Evolutionary conservation across 2,888 invertebrate species (phyloP).

Genomic region (Acrocyrtus sp.): DNA sequence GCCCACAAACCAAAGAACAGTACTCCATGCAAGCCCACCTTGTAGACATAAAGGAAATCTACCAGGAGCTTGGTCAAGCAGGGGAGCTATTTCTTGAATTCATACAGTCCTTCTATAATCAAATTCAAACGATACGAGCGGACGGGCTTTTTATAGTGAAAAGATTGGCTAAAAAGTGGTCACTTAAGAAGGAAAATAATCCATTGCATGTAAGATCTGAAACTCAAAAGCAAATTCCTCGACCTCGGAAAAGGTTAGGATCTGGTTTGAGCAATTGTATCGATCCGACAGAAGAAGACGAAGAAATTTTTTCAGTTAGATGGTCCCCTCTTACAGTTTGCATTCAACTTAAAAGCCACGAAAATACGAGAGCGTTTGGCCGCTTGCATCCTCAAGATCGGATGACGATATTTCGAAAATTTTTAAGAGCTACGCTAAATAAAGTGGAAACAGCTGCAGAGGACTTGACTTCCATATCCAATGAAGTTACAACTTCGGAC

Average conservation of each 20-base stretch:
- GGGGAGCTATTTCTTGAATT: slow-evolving; percentile 46
- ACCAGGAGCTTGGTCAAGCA: slow-evolving; percentile 35
- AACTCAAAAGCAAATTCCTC: not conserved
- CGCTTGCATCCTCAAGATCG: slow-evolving; percentile 31
- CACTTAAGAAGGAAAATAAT: slow-evolving; percentile 16
- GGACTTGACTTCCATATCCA: slow-evolving; percentile 22
- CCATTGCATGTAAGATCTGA: slow-evolving; percentile 24
- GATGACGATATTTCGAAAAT: slow-evolving; percentile 30
- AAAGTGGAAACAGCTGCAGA: slow-evolving; percentile 46
- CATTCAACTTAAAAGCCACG: not conserved
- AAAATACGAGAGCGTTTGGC: slow-evolving; percentile 16
- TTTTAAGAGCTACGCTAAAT: slow-evolving; percentile 32
- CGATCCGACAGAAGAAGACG: slow-evolving; percentile 32
- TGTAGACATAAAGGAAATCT: slow-evolving; percentile 8
- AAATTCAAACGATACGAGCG: slow-evolving; percentile 23
- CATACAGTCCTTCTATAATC: slow-evolving; percentile 24
- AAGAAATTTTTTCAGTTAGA: slow-evolving; percentile 45
- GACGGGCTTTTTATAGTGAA: slow-evolving; percentile 29
- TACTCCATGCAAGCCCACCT: slow-evolving; percentile 24
- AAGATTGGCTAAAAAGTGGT: slow-evolving; percentile 25
- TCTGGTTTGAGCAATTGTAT: slow-evolving; percentile 12
- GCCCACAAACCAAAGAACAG: slow-evolving; percentile 1
- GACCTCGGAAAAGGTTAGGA: slow-evolving; percentile 29
- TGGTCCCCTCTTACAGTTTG: slow-evolving; percentile 40
- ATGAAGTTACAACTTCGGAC: slow-evolving; percentile 17